Conservation (phyloP, 2,113 vertebrate genomes). For the Pterocles burchelli region DNA sequence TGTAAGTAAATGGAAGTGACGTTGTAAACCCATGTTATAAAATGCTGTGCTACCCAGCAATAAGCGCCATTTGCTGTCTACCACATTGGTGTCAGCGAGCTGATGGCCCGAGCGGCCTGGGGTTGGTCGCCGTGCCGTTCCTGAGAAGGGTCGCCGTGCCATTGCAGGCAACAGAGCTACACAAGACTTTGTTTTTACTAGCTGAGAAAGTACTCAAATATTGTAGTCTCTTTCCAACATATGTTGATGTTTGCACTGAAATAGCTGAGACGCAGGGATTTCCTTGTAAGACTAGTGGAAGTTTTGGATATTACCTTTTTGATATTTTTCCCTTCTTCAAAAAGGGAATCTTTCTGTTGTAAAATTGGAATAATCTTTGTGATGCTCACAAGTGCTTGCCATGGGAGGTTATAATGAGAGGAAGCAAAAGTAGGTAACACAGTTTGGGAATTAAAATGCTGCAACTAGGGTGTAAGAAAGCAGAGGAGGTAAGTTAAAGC, state of each 20-base stretch:
- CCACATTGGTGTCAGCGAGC: too few species aligned
- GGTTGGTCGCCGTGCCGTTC: too few species aligned
- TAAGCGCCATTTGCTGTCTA: too few species aligned
- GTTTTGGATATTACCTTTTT: not conserved
- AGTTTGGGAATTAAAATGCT: not conserved
- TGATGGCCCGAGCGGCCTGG: too few species aligned
- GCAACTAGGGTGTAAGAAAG: not conserved
- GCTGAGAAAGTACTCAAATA: not conserved
- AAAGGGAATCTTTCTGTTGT: not conserved
- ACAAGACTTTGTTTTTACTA: not conserved
- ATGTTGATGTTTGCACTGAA: not conserved
- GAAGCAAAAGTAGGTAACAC: not conserved
- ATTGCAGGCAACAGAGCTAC: too few species aligned
- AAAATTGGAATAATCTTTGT: not conserved
- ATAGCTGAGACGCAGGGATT: not conserved
- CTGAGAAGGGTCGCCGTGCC: too few species aligned
- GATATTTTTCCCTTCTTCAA: not conserved
- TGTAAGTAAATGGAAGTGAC: too few species aligned
- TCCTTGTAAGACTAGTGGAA: not conserved
- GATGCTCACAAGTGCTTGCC: not conserved
- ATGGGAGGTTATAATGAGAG: not conserved
- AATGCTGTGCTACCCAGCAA: too few species aligned
- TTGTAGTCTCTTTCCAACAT: not conserved
- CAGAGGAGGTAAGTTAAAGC: not conserved
- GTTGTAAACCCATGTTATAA: too few species aligned